phyloP scores from a whole-genome alignment of 2,113 vertebrate species.

The Albula glossodonta region DNA sequence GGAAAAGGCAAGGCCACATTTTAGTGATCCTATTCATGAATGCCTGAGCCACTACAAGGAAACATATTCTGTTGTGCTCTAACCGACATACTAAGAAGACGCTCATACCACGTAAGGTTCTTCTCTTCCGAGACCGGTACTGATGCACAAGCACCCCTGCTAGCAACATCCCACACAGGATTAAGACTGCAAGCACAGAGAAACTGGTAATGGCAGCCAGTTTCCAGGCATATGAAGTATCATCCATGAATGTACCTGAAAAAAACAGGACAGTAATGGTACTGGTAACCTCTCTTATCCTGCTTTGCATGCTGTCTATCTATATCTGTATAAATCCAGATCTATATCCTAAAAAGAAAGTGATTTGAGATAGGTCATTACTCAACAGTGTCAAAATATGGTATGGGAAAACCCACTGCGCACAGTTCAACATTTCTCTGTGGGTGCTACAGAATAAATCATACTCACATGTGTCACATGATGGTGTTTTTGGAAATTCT shows the following conservation, averaged over 20 bases:
- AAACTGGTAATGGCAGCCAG: constrained; percentile 74
- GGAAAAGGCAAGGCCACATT: no score
- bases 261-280: constrained; percentile 25
- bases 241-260: constrained; percentile 37
- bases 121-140: constrained; percentile 65
- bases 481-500: constrained; percentile 73
- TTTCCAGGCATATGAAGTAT: constrained; percentile 64
- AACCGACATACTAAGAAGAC: not conserved
- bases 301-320: not conserved
- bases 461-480: constrained; percentile 73
- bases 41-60: not conserved
- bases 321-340: no score
- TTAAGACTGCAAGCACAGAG: constrained; percentile 68
- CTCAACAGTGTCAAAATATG: not conserved
- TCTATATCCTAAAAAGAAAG: not conserved
- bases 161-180: constrained; percentile 65
- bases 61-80: not conserved
- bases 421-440: not conserved
- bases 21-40: not conserved
- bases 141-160: constrained; percentile 73
- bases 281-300: not conserved
- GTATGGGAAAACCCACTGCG: not conserved
- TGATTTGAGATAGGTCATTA: constrained; percentile 18
- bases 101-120: constrained; percentile 68
- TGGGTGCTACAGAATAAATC: not conserved